A percentile compares a stretch with the other conserved stretches of the same genome.
These are phyloP conservation scores for Serrognathus titanus DNA, from an alignment of 2,888 invertebrate species.

Conservation along the genomic window DNA sequence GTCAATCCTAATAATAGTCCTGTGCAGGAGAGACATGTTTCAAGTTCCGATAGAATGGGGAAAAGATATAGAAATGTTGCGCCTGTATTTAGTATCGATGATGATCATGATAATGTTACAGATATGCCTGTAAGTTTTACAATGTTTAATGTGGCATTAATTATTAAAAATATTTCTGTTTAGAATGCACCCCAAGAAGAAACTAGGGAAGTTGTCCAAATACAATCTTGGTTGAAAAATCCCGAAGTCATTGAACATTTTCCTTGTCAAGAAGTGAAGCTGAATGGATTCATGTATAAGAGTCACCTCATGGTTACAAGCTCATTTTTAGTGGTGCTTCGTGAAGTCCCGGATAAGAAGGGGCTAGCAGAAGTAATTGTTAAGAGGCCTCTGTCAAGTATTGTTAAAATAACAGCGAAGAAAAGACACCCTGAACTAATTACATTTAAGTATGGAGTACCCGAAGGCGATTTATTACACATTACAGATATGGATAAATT, in stretches of 20 bases:
- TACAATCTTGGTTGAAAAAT: conserved; percentile 77
- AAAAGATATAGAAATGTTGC: conserved; percentile 86
- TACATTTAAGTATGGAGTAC: conserved; percentile 92
- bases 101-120: conserved; percentile 67
- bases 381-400: conserved; percentile 81
- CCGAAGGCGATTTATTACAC: conserved; percentile 73
- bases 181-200: conserved; percentile 53
- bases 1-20: conserved; percentile 72
- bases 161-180: background rate
- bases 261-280: conserved; percentile 88
- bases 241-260: conserved; percentile 83
- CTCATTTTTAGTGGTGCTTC: conserved; percentile 80
- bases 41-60: conserved; percentile 77
- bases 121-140: conserved; percentile 43
- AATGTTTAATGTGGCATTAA: background rate
- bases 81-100: conserved; percentile 92
- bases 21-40: conserved; percentile 75
- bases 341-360: conserved; percentile 71
- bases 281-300: conserved; percentile 84
- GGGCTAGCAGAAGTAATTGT: conserved; percentile 84
- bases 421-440: conserved; percentile 93
- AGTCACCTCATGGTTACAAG: conserved; percentile 84
- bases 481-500: conserved; percentile 91
- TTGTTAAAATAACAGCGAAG: conserved; percentile 96
- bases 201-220: conserved; percentile 73